phyloP scores from a whole-genome alignment of 1,140 invertebrate species.

The Helicorthomorpha holstii region DNA sequence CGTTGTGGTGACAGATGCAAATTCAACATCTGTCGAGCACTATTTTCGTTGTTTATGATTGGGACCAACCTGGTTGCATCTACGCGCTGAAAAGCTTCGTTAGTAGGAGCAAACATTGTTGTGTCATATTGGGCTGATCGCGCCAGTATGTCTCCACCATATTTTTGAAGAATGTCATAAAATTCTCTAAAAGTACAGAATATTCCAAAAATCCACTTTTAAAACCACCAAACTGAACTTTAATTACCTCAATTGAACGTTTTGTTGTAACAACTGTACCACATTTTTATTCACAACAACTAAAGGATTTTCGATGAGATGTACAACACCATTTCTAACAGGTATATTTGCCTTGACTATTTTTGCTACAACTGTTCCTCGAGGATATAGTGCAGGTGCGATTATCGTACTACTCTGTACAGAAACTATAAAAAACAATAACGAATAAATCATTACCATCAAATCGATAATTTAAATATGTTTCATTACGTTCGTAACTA shows the following conservation, averaged over 20 bases:
- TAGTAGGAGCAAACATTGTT: neutral
- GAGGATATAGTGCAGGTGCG: conserved; percentile 51
- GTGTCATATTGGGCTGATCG: neutral
- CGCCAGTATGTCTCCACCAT: neutral
- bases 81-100: neutral
- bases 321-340: conserved; percentile 76
- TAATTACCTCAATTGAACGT: conserved; percentile 9
- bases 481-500: neutral
- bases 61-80: neutral
- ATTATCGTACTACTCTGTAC: conserved; percentile 58
- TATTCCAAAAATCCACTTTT: neutral
- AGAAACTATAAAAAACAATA: conserved; percentile 40
- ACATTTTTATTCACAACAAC: conserved; percentile 76
- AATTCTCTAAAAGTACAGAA: neutral
- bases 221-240: neutral
- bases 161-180: neutral
- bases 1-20: conserved; percentile 56
- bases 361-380: conserved; percentile 66
- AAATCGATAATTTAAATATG: neutral
- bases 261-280: conserved; percentile 66
- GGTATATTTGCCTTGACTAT: conserved; percentile 83
- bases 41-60: neutral
- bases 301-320: conserved; percentile 72
- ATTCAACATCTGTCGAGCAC: conserved; percentile 37
- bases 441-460: neutral